These are phyloP conservation scores for Phallusia fumigata DNA, from an alignment of 23 tunicate genomes.

Conservation along the genomic window DNA sequence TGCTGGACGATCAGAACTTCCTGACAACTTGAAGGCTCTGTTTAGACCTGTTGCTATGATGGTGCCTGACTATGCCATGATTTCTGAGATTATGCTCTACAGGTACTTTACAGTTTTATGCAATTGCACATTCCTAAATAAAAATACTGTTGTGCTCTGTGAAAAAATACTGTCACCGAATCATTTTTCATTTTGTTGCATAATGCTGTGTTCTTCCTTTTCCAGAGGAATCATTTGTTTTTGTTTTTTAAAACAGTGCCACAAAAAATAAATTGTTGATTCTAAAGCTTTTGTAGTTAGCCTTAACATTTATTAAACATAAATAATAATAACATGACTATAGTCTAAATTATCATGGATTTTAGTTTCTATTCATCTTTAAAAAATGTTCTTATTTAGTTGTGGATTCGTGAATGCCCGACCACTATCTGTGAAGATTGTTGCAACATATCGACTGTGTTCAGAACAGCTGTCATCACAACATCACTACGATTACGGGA, in stretches of 20 bases:
- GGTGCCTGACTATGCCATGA: constrained; percentile 99
- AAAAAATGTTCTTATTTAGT: constrained; percentile 19
- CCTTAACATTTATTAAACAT: too few species aligned
- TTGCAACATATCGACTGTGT: constrained; percentile 96
- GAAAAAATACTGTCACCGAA: too few species aligned
- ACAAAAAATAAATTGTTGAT: not conserved
- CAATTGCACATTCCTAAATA: too few species aligned
- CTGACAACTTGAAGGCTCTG: constrained; percentile 96
- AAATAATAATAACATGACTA: too few species aligned
- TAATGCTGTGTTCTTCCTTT: too few species aligned
- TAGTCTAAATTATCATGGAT: too few species aligned
- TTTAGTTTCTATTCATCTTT: too few species aligned
- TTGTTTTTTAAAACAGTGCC: too few species aligned
- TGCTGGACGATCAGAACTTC: constrained; percentile 98
- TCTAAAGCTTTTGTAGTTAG: too few species aligned
- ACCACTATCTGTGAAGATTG: constrained; percentile 97
- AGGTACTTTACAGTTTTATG: constrained; percentile 24
- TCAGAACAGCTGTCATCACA: constrained; percentile 98
- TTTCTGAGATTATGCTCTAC: constrained; percentile 98
- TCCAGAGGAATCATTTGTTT: too few species aligned
- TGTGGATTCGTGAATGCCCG: constrained; percentile 98
- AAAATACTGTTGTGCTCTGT: too few species aligned
- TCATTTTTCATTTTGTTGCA: too few species aligned
- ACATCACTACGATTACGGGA: constrained; percentile 97
- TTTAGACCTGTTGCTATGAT: constrained; percentile 99